phyloP scores from a whole-genome alignment of 2,888 invertebrate species.

The Drosophila kuntzei region DNA sequence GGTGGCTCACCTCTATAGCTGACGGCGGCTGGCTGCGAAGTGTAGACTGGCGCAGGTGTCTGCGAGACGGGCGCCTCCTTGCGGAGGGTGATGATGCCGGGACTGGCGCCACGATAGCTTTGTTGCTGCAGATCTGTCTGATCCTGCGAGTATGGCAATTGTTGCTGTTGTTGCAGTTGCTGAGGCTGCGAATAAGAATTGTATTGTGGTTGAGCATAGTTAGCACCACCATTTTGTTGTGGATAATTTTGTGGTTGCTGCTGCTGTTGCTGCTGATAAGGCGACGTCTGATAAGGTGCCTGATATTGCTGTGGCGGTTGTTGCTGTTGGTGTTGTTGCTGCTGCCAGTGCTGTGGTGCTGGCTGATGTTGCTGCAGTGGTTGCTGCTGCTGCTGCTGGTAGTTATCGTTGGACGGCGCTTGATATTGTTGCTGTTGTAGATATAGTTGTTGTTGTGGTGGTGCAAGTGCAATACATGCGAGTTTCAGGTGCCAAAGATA shows the following conservation, averaged over 20 bases:
- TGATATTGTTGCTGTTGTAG: conserved; percentile 75
- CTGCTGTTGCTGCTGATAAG: conserved; percentile 69
- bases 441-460: conserved; percentile 33
- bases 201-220: conserved; percentile 82
- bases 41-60: conserved; percentile 90
- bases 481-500: conserved; percentile 13
- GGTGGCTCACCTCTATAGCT: conserved; percentile 87
- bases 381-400: conserved; percentile 58
- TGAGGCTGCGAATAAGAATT: conserved; percentile 85
- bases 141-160: conserved; percentile 75
- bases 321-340: conserved; percentile 20
- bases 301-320: conserved; percentile 52
- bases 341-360: conserved; percentile 49
- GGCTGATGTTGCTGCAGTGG: conserved; percentile 45
- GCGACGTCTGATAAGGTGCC: conserved; percentile 66
- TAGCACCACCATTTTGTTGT: conserved; percentile 80
- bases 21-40: conserved; percentile 93
- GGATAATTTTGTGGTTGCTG: conserved; percentile 74
- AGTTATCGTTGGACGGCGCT: conserved; percentile 67
- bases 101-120: conserved; percentile 86
- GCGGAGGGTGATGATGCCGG: conserved; percentile 87
- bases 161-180: conserved; percentile 58
- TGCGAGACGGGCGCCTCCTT: conserved; percentile 91
- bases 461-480: conserved; percentile 44
- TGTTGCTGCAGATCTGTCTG: conserved; percentile 77